Evolutionary conservation across 2,888 invertebrate species (phyloP), one percentile per base, ranked within the genome.

Genomic region (Caenorhabditis parvicauda): DNA sequence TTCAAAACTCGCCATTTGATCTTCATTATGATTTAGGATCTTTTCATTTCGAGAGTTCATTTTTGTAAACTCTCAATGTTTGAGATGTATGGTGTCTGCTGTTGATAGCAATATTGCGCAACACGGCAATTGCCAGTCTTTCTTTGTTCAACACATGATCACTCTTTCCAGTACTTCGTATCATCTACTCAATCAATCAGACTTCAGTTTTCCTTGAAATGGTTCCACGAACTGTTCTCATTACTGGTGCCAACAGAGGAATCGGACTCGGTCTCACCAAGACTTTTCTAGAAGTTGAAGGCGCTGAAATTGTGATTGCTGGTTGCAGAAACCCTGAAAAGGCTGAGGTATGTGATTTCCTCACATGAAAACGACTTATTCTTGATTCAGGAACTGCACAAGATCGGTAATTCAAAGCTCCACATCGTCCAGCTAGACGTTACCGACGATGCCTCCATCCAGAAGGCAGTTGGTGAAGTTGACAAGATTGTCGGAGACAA

Each of bases 191-290:
- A 9, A 5, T 3, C 5, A 7, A 6, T 2, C 2, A 6, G 45
- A 32, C 32, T 24, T 46, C n/a, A n/a, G n/a, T 22, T 47, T 28
- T 35, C 14, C 22, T 3, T 2, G 17, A 12, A 46, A 51, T 50
- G 45, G 39, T 46, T n/a, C 60, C 60, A 0, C 27, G 24, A 53
- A 42, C 41, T 6, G 87, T 91, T 72, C 83, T 93, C 77, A 88
- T 93, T 72, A 93, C 93, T 39, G 93, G 92, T 41, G 89, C 90
- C 62, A 92, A 91, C 82, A 87, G 92, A 43, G 93, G 93, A 9
- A 85, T 93, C 54, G 93, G 93, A 39, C 85, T 92, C 53, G 91
- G 92, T 63, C 85, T 93, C 75, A 88, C 92, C 38, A 89, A 88
- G 83, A 29, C 2, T 46, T 17, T 27, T 37, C 4, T 7, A 44